phyloP scores from a whole-genome alignment of 2,888 invertebrate species.

The Scaptomyza reducta region DNA sequence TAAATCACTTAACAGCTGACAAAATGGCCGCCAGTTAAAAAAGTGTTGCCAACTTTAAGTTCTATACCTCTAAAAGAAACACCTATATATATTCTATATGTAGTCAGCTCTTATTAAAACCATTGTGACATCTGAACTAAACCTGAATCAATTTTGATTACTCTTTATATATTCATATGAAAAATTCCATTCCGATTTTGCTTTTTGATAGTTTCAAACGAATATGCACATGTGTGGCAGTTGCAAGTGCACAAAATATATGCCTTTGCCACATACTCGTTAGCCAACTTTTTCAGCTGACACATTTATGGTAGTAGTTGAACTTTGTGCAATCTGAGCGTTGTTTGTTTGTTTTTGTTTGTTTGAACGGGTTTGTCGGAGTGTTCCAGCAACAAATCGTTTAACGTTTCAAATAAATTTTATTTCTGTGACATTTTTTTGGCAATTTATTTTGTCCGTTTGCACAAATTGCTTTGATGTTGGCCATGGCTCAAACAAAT shows the following conservation, averaged over 20 bases:
- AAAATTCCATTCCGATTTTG: not conserved
- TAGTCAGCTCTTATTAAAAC: too few species aligned
- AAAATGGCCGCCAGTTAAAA: too few species aligned
- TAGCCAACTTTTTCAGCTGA: slow-evolving; percentile 7
- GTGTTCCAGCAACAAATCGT: slow-evolving; percentile 11
- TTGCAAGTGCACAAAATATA: slow-evolving; percentile 33
- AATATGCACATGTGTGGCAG: slow-evolving; percentile 28
- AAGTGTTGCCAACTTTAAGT: too few species aligned
- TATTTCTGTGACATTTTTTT: slow-evolving; percentile 64
- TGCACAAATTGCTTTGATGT: slow-evolving; percentile 74
- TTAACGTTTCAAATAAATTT: slow-evolving; percentile 43
- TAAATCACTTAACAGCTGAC: too few species aligned
- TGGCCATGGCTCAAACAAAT: slow-evolving; percentile 75
- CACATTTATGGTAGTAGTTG: slow-evolving; percentile 43
- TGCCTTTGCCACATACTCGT: slow-evolving; percentile 20
- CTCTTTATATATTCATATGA: too few species aligned
- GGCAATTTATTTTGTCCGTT: slow-evolving; percentile 65
- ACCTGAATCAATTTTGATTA: not conserved
- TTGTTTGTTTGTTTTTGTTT: slow-evolving; percentile 1
- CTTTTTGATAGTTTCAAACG: not conserved
- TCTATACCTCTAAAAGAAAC: too few species aligned
- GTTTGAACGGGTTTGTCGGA: not conserved
- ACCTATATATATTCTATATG: too few species aligned
- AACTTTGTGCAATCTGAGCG: slow-evolving; percentile 24
- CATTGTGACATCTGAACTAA: not conserved